phyloP scores from a whole-genome alignment of 2,797 vertebrate species.

The Sciaenops ocellatus region DNA sequence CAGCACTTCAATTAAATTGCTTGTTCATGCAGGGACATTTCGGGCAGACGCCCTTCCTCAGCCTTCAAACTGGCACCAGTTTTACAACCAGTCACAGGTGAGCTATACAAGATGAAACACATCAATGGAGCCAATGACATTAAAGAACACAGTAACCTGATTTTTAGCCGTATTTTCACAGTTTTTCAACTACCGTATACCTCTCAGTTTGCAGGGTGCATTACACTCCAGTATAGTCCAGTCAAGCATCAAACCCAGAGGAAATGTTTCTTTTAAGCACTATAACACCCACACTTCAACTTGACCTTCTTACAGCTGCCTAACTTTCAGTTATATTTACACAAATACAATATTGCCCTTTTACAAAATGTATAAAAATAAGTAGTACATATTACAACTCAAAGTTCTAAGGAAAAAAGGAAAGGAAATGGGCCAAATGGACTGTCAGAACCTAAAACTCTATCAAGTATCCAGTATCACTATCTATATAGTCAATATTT shows the following conservation, averaged over 20 bases:
- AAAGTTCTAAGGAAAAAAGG: background rate
- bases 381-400: background rate
- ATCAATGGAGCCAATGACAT: background rate
- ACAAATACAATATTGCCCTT: background rate
- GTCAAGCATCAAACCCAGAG: constrained; percentile 9
- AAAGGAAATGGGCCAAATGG: background rate
- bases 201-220: constrained; percentile 4
- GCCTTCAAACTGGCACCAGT: constrained; percentile 4
- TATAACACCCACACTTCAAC: background rate
- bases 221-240: background rate
- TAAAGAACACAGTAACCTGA: background rate
- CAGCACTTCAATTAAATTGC: constrained; percentile 19
- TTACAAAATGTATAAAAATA: background rate
- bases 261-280: background rate
- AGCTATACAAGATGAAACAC: constrained; percentile 8
- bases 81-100: constrained; percentile 1
- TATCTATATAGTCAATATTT: background rate
- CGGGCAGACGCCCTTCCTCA: background rate
- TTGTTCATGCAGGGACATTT: constrained; percentile 3
- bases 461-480: background rate
- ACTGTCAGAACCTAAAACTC: background rate
- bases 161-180: constrained; percentile 15
- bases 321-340: background rate
- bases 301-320: background rate
- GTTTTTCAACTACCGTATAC: background rate